Percentiles rank a stretch among this genome's conserved stretches.
phyloP scores from a whole-genome alignment of 2,113 vertebrate species.

The Stomatorhinus ivindoensis region DNA sequence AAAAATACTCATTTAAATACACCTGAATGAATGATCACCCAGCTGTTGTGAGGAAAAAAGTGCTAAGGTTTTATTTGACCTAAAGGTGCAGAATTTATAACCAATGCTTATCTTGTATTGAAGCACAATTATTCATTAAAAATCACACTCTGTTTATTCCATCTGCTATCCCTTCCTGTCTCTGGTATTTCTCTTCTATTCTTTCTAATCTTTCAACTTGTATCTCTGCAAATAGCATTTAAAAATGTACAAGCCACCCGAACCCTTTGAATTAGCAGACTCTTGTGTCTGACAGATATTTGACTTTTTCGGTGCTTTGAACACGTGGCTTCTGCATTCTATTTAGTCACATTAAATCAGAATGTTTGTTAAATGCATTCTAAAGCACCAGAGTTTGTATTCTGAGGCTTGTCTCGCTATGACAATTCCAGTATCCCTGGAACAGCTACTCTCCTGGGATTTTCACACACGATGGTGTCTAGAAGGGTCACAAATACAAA shows the following conservation, averaged over 20 bases:
- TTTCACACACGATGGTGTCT: background rate
- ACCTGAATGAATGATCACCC: background rate
- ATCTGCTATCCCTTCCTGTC: background rate
- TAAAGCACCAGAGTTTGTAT: background rate
- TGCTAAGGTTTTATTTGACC: background rate
- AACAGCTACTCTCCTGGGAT: background rate
- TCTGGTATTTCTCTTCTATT: background rate
- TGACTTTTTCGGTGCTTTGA: background rate
- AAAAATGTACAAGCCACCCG: background rate
- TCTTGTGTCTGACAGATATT: background rate
- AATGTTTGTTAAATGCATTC: background rate
- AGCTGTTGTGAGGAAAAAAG: background rate
- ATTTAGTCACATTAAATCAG: background rate
- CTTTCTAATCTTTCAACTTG: background rate
- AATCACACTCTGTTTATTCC: background rate
- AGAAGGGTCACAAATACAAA: background rate
- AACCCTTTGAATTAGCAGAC: background rate
- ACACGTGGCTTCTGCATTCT: background rate
- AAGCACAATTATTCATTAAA: background rate
- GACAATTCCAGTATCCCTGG: background rate
- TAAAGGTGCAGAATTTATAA: background rate
- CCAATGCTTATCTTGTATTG: background rate
- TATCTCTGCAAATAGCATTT: background rate
- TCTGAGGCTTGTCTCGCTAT: background rate
- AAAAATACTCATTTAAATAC: background rate